Evolutionary conservation across 2,113 vertebrate species (phyloP), one percentile per base, ranked within the genome.

Genomic region (Heptranchias perlo): DNA sequence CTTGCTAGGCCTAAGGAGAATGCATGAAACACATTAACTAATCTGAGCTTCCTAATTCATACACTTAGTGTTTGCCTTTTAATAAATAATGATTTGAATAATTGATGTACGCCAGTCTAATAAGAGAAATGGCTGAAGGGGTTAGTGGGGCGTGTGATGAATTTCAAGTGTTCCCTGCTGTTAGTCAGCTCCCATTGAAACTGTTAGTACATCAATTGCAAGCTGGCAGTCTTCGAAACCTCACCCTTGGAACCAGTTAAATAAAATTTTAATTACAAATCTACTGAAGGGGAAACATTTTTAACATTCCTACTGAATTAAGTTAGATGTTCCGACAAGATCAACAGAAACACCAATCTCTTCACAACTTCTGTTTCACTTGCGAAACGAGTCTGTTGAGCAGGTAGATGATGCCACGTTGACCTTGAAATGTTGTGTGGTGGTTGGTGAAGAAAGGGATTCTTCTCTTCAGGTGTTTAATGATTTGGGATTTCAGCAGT

Each of bases 51-150:
- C n/a, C 61, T 93, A 93, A 62, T 93, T 64, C 89, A 62, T 39
- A 62, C 58, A 62, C 16, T 93, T 64, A 61, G 54, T 93, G 54
- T 93, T 61, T 62, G 58, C 31, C 54, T 61, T 61, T 92, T 92
- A 92, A 92, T 92, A 62, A 92, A 61, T 92, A 62, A 92, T 92
- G 54, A 61, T 92, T 62, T 92, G 89, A 92, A 92, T 92, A 92
- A 92, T 92, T 92, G 31, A 92, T 93, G n/a, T n/a, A 39, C n/a
- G 61, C 35, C 49, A 91, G 86, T 91, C 52, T 62, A 93, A 93
- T 62, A 93, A 61, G 58, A 23, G 89, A 62, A 93, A 62, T 64
- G 89, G 89, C 89, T 93, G 58, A 93, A 62, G 49, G 61, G 89
- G 89, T 93, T 93, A 93, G 58, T 61, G 61, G 89, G 35, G 35